Evolutionary conservation across 1,140 invertebrate genomes (phyloP).

Genomic region (Lordiphosa stackelbergi): DNA sequence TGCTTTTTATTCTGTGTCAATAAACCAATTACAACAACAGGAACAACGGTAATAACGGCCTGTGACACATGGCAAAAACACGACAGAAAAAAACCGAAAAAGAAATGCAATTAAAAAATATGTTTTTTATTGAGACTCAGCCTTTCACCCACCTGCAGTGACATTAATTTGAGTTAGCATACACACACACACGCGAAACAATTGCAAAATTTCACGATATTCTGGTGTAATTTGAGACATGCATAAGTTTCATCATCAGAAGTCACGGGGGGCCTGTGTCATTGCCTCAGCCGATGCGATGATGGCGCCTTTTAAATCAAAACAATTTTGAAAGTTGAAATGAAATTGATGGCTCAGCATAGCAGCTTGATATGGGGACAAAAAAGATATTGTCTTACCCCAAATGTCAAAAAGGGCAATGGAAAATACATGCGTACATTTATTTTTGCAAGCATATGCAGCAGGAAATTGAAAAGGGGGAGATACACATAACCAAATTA

Average conservation of each 20-base stretch:
- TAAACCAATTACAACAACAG: conserved; percentile 65
- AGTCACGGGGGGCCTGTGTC: conserved; percentile 40
- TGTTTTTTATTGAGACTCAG: conserved; percentile 61
- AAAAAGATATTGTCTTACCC: conserved; percentile 27
- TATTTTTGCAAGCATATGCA: conserved; percentile 37
- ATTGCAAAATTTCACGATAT: conserved; percentile 34
- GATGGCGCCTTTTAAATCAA: conserved; percentile 60
- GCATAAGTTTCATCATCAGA: conserved; percentile 45
- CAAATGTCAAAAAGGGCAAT: conserved; percentile 6
- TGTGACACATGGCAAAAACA: conserved; percentile 14
- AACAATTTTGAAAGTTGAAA: conserved; percentile 23
- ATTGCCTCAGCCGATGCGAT: conserved; percentile 35
- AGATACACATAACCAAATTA: conserved; percentile 2
- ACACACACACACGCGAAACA: conserved; percentile 26
- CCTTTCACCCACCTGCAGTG: conserved; percentile 57
- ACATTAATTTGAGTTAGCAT: conserved; percentile 64
- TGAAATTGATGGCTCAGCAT: conserved; percentile 41
- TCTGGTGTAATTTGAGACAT: conserved; percentile 51
- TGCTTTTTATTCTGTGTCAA: conserved; percentile 54
- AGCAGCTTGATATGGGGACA: conserved; percentile 8
- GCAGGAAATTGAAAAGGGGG: conserved; percentile 34
- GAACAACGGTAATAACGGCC: conserved; percentile 22
- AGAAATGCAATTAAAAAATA: conserved; percentile 70
- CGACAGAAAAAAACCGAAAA: conserved; percentile 30
- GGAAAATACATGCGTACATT: neutral